A percentile compares a stretch with the other conserved stretches of the same genome.
Conservation (phyloP, 2,888 invertebrate genomes). For the Archips xylosteana region DNA sequence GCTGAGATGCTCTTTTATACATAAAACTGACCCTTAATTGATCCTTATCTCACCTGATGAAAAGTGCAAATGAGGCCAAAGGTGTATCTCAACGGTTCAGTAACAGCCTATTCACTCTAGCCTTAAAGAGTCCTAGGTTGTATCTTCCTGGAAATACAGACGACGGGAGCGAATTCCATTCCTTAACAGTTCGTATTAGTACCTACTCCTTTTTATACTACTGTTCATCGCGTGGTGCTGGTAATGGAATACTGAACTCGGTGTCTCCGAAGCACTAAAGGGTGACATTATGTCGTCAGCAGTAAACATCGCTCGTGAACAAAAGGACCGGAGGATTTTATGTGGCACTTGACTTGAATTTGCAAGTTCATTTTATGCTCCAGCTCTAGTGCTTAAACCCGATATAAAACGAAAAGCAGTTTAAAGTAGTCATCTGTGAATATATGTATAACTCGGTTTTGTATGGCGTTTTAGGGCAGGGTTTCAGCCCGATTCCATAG, state of each 20-base stretch:
- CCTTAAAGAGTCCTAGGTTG: no score
- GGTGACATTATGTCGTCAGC: not conserved
- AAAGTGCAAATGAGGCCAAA: no score
- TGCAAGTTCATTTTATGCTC: not conserved
- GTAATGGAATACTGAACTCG: not conserved
- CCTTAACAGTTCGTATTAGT: no score
- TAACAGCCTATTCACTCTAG: no score
- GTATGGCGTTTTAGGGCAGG: not conserved
- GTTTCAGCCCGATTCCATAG: no score
- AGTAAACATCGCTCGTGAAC: slow-evolving; percentile 2
- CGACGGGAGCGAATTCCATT: no score
- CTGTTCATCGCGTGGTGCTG: not conserved
- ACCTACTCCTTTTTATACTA: no score
- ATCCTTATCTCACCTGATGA: no score
- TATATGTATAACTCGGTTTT: not conserved
- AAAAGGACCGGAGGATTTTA: not conserved
- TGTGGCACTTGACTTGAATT: not conserved
- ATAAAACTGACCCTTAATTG: no score
- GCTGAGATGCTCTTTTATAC: no score
- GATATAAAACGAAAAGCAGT: not conserved
- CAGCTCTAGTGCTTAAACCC: not conserved
- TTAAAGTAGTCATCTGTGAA: not conserved
- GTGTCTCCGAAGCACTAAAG: not conserved
- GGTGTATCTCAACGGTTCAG: no score
- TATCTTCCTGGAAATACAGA: no score